These are phyloP conservation scores for Octodon degus DNA, from an alignment of 2,113 vertebrate species.

Conservation along the genomic window DNA sequence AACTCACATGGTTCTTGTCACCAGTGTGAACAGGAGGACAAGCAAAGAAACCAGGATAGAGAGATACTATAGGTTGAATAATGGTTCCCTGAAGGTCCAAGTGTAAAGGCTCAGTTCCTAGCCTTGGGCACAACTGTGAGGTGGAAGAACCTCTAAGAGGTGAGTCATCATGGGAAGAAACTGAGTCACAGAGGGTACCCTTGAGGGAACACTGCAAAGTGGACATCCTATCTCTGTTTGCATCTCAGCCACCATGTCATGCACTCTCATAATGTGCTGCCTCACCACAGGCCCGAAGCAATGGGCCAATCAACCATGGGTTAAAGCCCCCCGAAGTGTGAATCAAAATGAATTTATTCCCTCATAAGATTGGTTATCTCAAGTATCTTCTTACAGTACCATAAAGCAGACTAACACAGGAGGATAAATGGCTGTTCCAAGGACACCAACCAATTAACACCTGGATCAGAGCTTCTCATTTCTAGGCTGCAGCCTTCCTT, in stretches of 20 bases:
- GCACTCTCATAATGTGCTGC: background rate
- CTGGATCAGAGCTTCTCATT: background rate
- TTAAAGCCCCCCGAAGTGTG: background rate
- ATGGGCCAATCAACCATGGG: background rate
- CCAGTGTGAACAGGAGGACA: background rate
- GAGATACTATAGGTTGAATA: background rate
- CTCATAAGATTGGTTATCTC: background rate
- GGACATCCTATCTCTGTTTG: background rate
- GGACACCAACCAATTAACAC: background rate
- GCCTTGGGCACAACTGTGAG: background rate
- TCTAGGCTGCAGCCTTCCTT: background rate
- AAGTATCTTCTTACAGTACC: background rate
- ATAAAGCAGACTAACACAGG: background rate
- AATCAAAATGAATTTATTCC: background rate
- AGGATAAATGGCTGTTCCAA: background rate
- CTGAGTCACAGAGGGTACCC: background rate
- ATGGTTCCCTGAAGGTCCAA: background rate
- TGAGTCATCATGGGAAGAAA: background rate
- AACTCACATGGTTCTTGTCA: background rate
- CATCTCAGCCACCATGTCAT: background rate
- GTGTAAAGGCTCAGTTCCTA: background rate
- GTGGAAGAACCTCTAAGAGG: background rate
- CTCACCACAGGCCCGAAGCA: background rate
- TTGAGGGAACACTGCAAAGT: background rate
- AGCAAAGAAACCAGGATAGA: background rate